Base-by-base conservation (phyloP, 2,113 vertebrate species). In the Macrotis lagotis region DNA sequence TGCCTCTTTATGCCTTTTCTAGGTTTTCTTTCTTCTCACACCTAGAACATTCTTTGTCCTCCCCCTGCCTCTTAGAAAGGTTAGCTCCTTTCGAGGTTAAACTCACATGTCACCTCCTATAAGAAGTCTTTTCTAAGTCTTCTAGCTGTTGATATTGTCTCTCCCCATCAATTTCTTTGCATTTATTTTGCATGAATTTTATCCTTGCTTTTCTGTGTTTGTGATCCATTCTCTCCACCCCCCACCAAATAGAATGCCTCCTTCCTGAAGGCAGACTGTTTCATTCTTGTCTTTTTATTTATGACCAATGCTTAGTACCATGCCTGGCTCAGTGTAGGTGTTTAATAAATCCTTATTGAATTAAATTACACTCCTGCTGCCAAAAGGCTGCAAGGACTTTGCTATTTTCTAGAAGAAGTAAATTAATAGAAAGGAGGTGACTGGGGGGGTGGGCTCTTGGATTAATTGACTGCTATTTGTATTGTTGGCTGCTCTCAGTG, bases 161-260 rank as follows among this genome's bases (percentile, higher is more conserved):
- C 19, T n/a, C 11, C n/a, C 66, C 1, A 19, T 2, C n/a, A 83
- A 8, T 83, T 83, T 19, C 66, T 44, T 44, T 83, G 66, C n/a
- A 83, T 24, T 22, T 24, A 44, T 44, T 24, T 83, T 19, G 3
- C 2, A 24, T 44, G 66, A 14, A 83, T 83, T 44, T 44, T 83
- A 19, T 83, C 37, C 44, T 83, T 83, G 66, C 66, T 24, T 44
- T 44, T 44, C n/a, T 44, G 19, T 1, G 6, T 83, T 7, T 8
- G 19, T 44, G n/a, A 74, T 6, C 5, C 11, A 0, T 19, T 83
- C n/a, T 19, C 37, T 9, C 1, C 1, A 0, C 22, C 7, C 16
- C 37, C n/a, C n/a, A 44, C n/a, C 66, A 6, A 44, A 19, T 44
- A 83, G 66, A 83, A 24, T 83, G n/a, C 2, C 19, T 24, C 19